Evolutionary conservation across 2,113 vertebrate genomes (phyloP).

Genomic region (Ciconia stormi): DNA sequence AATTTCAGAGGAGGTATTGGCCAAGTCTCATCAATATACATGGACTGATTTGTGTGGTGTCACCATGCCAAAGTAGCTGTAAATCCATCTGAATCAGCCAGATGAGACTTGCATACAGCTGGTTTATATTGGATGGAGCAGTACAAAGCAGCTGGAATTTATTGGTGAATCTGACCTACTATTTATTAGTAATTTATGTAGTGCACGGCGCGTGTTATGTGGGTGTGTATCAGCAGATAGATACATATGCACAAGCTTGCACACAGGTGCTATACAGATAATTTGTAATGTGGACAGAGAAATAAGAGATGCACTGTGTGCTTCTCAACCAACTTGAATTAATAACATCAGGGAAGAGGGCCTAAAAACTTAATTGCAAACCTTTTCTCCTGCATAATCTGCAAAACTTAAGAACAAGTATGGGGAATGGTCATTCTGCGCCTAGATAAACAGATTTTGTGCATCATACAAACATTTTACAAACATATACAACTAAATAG

Average conservation of each 20-base stretch:
- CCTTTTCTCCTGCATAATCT: background rate
- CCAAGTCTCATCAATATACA: background rate
- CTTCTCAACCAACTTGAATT: background rate
- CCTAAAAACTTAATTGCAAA: background rate
- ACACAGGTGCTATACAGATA: background rate
- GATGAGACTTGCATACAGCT: constrained; percentile 7
- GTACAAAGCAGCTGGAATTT: constrained; percentile 34
- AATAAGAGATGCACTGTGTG: background rate
- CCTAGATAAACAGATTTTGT: background rate
- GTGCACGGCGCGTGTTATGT: background rate
- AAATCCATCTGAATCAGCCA: constrained; percentile 5
- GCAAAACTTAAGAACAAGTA: background rate
- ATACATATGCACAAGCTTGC: background rate
- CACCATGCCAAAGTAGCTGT: background rate
- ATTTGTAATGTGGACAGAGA: background rate
- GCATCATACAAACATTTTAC: background rate
- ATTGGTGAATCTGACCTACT: background rate
- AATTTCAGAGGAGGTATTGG: background rate
- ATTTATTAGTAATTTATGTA: constrained; percentile 46
- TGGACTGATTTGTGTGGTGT: constrained; percentile 1
- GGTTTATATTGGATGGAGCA: background rate
- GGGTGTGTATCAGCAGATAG: background rate
- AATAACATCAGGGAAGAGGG: background rate
- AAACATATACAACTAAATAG: background rate
- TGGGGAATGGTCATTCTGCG: background rate